phyloP scores from a whole-genome alignment of 2,888 invertebrate species.

The Coleophora deauratella region DNA sequence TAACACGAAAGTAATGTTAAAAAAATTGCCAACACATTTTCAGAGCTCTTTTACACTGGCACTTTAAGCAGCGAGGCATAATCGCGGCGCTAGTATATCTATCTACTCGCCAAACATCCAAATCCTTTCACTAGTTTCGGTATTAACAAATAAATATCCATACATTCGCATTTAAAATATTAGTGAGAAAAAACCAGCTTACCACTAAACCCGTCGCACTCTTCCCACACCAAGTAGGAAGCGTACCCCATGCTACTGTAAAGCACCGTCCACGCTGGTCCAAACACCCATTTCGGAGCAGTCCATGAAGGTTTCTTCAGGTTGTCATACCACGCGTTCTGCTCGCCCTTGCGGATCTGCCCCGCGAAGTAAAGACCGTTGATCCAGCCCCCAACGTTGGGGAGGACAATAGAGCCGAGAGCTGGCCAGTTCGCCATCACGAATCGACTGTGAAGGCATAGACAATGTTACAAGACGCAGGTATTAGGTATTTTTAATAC shows the following conservation, averaged over 20 bases:
- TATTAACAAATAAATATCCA: no score
- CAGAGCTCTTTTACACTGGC: no score
- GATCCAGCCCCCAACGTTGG: conserved; percentile 80
- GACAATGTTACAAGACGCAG: no score
- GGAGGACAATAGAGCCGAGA: conserved; percentile 46
- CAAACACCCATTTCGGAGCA: conserved; percentile 88
- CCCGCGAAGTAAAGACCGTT: conserved; percentile 78
- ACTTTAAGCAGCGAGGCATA: no score
- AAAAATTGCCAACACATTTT: no score
- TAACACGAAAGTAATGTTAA: no score
- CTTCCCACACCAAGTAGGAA: conserved; percentile 86
- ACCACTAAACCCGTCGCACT: conserved; percentile 83
- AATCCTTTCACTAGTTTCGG: no score
- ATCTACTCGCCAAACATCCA: no score
- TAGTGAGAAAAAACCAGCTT: conserved; percentile 15
- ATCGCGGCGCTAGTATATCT: no score
- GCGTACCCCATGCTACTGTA: conserved; percentile 91
- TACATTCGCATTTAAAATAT: no score
- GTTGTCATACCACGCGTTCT: conserved; percentile 48
- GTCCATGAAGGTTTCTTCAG: conserved; percentile 80
- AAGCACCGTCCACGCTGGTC: conserved; percentile 85
- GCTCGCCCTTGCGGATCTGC: conserved; percentile 66
- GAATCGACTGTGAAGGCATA: not conserved
- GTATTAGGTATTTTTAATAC: no score
- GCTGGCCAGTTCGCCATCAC: conserved; percentile 48